These are phyloP conservation scores for Epinephelus coioides DNA, from an alignment of 2,797 vertebrate genomes.

Conservation along the genomic window DNA sequence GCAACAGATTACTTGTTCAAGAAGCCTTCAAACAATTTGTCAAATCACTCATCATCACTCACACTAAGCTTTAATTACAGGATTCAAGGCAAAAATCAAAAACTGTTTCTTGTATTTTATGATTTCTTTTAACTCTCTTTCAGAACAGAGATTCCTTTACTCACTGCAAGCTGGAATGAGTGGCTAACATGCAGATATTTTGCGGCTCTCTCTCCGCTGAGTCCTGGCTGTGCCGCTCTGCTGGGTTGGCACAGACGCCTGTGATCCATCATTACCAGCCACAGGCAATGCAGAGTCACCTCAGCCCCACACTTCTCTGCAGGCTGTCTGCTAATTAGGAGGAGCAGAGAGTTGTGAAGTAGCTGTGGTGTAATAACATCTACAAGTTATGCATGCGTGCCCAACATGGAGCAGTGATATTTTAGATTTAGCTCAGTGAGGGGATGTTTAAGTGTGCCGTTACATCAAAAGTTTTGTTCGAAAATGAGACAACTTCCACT, in stretches of 20 bases:
- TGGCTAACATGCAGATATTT: constrained; percentile 42
- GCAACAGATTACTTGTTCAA: background rate
- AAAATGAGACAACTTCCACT: constrained; percentile 28
- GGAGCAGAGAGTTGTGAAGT: constrained; percentile 61
- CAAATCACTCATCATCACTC: background rate
- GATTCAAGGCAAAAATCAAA: background rate
- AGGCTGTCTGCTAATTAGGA: constrained; percentile 74
- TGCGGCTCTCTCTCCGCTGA: constrained; percentile 26
- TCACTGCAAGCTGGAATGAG: constrained; percentile 15
- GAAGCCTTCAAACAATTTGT: background rate
- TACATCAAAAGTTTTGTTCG: constrained; percentile 56
- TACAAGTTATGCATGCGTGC: constrained; percentile 46
- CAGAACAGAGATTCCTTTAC: background rate
- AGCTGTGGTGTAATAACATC: constrained; percentile 54
- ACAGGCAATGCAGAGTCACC: constrained; percentile 68
- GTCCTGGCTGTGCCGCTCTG: constrained; percentile 54
- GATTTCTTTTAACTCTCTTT: no score
- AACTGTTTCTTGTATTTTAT: background rate
- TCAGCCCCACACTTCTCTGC: constrained; percentile 60
- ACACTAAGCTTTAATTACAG: background rate
- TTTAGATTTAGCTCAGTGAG: constrained; percentile 43
- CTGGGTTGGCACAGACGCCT: constrained; percentile 58
- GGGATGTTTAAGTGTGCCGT: constrained; percentile 43
- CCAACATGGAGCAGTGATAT: constrained; percentile 44
- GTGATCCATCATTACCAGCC: constrained; percentile 74